Base-by-base conservation (phyloP, 1,140 invertebrate genomes). In the Hycleus cichorii region DNA sequence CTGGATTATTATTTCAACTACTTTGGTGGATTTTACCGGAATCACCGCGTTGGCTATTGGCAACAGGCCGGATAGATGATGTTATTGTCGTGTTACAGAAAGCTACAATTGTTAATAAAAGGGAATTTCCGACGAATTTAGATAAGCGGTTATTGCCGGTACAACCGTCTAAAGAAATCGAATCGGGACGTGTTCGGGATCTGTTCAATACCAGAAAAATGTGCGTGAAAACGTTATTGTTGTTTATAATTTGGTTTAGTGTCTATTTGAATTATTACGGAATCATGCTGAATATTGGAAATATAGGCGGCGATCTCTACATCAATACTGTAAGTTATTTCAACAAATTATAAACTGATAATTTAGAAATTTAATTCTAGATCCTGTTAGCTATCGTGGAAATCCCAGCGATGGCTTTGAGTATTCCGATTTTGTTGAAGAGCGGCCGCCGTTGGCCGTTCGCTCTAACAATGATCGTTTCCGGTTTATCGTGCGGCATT, bases 41-140 rank as follows among this genome's bases (percentile, higher is more conserved):
- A 80, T 92, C 90, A 3, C 89, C 90, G 8, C 79, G 89, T 61
- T 93, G 90, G 90, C 74, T 93, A 12, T 71, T 92, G 27, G 84
- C 87, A 25, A 82, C 88, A 69, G 87, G 88, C 47, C 80, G 81
- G 60, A 78, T 79, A 3, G 78, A 84, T 45, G 83, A 88, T 77
- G 86, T 89, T 0, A 79, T 84, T 59, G 71, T 70, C 44, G 84
- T 90, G 53, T 72, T 93, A 47, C 72, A 83, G 68, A 78, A 78
- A 62, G 88, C 88, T 2, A 86, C 88, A 1, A 77, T 74, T 44
- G 81, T 82, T 56, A 87, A 87, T 70, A 78, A 78, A 53, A 77
- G 76, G 40, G 73, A 79, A 57, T 67, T 84, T 18, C 82, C 83
- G 3, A 63, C 74, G 1, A 83, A 85, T 63, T 75, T 84, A 42